phyloP scores from a whole-genome alignment of 2,113 vertebrate genomes.

The Stomatorhinus ivindoensis region DNA sequence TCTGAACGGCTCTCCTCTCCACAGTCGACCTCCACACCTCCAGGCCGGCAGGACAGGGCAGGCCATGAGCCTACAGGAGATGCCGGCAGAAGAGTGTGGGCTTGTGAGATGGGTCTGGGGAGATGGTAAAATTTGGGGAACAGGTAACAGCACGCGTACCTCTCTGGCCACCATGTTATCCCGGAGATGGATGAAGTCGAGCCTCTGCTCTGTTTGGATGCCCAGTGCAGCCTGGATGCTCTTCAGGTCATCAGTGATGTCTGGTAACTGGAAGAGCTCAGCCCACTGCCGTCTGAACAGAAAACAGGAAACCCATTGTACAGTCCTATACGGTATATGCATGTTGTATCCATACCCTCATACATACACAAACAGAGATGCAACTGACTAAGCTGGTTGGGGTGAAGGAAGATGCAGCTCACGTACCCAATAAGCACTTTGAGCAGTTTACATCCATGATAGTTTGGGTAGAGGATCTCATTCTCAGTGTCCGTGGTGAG shows the following conservation, averaged over 20 bases:
- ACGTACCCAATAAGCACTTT: slow-evolving; percentile 64
- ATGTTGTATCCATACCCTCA: background rate
- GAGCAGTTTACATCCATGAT: slow-evolving; percentile 68
- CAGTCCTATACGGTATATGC: slow-evolving; percentile 25
- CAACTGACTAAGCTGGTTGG: background rate
- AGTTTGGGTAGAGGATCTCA: slow-evolving; percentile 92
- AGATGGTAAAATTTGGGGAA: background rate
- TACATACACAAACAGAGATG: background rate
- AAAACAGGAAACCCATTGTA: slow-evolving; percentile 23
- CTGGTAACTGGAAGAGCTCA: slow-evolving; percentile 62
- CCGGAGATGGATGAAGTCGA: slow-evolving; percentile 81
- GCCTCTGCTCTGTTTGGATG: slow-evolving; percentile 47
- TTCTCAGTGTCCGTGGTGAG: slow-evolving; percentile 67
- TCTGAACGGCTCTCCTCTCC: slow-evolving; percentile 77
- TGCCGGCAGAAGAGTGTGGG: background rate
- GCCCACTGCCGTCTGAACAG: slow-evolving; percentile 59
- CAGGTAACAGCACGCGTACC: slow-evolving; percentile 53
- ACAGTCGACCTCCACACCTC: slow-evolving; percentile 59
- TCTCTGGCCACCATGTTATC: slow-evolving; percentile 84
- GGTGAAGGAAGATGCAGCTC: background rate
- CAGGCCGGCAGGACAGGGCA: slow-evolving; percentile 65
- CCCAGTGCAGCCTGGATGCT: slow-evolving; percentile 69
- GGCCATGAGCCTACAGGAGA: slow-evolving; percentile 64
- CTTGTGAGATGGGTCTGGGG: background rate
- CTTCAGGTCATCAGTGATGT: slow-evolving; percentile 73